Evolutionary conservation across 2,888 invertebrate species (phyloP).

Genomic region (Oegoconia quadripuncta): DNA sequence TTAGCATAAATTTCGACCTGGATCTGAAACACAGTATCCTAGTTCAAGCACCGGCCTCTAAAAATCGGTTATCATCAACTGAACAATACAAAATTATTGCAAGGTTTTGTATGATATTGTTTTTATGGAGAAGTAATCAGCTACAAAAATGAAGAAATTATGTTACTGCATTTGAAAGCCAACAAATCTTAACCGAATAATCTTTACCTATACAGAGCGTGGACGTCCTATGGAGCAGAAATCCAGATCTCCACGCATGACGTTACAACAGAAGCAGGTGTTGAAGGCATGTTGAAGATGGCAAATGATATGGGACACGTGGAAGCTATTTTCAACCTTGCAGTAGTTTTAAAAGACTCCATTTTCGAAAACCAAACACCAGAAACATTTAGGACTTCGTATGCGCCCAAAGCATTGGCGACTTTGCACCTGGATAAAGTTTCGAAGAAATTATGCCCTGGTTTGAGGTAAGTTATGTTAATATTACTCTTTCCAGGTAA

Average conservation of each 20-base stretch:
- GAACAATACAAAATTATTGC: too few relatives aligned
- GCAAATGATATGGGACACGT: slow-evolving; percentile 83
- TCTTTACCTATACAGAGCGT: slow-evolving; percentile 66
- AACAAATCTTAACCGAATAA: too few relatives aligned
- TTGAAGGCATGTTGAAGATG: slow-evolving; percentile 82
- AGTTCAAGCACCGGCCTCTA: too few relatives aligned
- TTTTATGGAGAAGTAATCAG: too few relatives aligned
- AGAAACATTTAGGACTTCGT: slow-evolving; percentile 83
- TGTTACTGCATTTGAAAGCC: too few relatives aligned
- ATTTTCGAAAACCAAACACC: slow-evolving; percentile 87
- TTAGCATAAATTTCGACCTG: too few relatives aligned
- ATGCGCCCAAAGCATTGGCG: slow-evolving; percentile 89
- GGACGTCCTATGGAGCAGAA: slow-evolving; percentile 84
- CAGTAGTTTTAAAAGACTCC: slow-evolving; percentile 87
- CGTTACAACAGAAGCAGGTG: slow-evolving; percentile 84
- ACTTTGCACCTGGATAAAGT: slow-evolving; percentile 86
- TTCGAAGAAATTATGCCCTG: slow-evolving; percentile 58
- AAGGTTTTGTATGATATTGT: too few relatives aligned
- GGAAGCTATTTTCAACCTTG: slow-evolving; percentile 93
- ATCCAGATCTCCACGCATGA: slow-evolving; percentile 85
- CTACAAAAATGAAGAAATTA: too few relatives aligned
- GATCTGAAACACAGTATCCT: too few relatives aligned
- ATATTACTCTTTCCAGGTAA: too few relatives aligned
- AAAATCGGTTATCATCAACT: too few relatives aligned
- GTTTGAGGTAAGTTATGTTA: slow-evolving; percentile 49